Conservation (phyloP, 1,140 invertebrate species). For the Melitaea cinxia region DNA sequence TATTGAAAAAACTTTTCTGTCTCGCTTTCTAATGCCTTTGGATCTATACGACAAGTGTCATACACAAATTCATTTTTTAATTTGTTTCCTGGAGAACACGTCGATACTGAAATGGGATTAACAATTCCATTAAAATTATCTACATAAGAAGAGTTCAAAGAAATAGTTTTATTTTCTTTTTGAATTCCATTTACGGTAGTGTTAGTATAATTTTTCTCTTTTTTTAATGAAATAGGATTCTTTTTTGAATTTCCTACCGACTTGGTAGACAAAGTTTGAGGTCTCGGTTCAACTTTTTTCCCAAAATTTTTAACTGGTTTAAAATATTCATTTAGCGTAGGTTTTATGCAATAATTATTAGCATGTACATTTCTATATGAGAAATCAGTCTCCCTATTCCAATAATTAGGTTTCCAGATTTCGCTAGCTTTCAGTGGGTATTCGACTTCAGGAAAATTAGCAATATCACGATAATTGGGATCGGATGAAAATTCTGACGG, state of each 20-base stretch:
- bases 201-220: background rate
- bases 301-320: background rate
- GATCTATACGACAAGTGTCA: background rate
- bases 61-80: background rate
- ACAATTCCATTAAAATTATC: background rate
- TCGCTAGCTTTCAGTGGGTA: slow-evolving; percentile 56
- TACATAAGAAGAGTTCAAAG: background rate
- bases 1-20: background rate
- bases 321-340: background rate
- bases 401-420: slow-evolving; percentile 55
- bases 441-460: slow-evolving; percentile 60
- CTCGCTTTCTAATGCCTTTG: background rate
- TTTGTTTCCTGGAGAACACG: background rate
- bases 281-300: background rate
- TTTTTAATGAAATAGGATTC: slow-evolving; percentile 6
- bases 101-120: background rate
- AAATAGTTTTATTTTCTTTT: background rate
- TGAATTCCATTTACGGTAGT: background rate
- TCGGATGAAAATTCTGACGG: slow-evolving; percentile 26
- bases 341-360: background rate
- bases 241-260: slow-evolving; percentile 11
- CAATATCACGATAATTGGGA: slow-evolving; percentile 35
- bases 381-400: slow-evolving; percentile 36
- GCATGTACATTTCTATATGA: slow-evolving; percentile 2
- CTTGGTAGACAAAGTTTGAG: slow-evolving; percentile 10